A percentile compares a stretch with the other conserved stretches of the same genome.
phyloP scores from a whole-genome alignment of 2,113 vertebrate species.

The Suricata suricatta region DNA sequence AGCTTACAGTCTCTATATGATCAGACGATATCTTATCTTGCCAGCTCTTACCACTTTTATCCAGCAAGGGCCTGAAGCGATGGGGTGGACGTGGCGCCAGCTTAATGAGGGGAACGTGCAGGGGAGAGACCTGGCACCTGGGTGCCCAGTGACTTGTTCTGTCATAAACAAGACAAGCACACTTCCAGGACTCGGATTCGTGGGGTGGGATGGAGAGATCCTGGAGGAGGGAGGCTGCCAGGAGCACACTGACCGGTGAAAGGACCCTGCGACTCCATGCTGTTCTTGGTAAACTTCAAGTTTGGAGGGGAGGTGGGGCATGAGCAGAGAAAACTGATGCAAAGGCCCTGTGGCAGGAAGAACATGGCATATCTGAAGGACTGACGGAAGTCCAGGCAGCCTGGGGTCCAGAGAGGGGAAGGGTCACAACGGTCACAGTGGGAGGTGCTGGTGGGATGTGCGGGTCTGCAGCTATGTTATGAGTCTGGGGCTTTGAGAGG shows the following conservation, averaged over 20 bases:
- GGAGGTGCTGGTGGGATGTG: too few species aligned
- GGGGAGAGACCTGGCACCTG: not conserved
- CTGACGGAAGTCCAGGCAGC: not conserved
- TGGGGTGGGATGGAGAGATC: accelerated
- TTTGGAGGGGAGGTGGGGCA: not conserved
- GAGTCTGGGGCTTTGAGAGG: too few species aligned
- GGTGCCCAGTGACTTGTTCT: not conserved
- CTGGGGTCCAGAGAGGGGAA: not conserved
- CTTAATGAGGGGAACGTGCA: not conserved
- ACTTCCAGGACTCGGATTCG: not conserved
- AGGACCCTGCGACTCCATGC: not conserved
- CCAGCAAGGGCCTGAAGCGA: not conserved
- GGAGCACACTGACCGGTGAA: accelerated
- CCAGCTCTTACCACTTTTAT: not conserved
- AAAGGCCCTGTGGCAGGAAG: not conserved
- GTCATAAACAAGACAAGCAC: not conserved
- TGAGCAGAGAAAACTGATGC: not conserved
- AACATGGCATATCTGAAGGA: not conserved
- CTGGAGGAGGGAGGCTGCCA: not conserved
- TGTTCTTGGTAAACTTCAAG: not conserved
- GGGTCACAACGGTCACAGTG: accelerated
- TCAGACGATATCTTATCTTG: not conserved
- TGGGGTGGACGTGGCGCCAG: not conserved
- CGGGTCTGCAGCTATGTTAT: accelerated
- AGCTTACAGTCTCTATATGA: not conserved